Evolutionary conservation across 2,113 vertebrate species (phyloP), one percentile per base, ranked within the genome.

Genomic region (Beaufortia kweichowensis): DNA sequence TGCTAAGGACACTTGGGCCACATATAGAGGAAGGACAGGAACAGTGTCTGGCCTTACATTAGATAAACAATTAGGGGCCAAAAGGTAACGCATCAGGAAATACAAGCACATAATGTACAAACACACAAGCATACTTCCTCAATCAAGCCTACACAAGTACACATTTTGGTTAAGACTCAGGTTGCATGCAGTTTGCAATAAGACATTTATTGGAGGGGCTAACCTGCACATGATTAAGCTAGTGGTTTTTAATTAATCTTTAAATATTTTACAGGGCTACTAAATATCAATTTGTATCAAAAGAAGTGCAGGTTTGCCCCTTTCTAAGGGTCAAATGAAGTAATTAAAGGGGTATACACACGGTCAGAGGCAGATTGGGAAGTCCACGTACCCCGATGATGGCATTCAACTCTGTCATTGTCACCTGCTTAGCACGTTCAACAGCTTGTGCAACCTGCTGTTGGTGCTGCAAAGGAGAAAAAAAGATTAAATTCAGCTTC

Each of bases 361-460:
- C 95, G 94, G 95, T 95, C 85, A 98, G 94, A 93, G 95, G 96
- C 93, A 96, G 96, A 96, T 90, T 96, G 93, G 95, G 94, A 95
- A 98, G 95, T 95, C 96, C 96, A 98, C 96, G 95, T 98, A 98
- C 96, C 96, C 96, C 96, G 94, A 98, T 98, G 96, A 98, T 98
- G 87, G 96, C 95, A 90, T 98, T 98, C 90, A 98, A 88, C 91
- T 98, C 96, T 3, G 95, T 97, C 96, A 98, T 98, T 39, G 96
- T 98, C 91, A 98, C 96, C 86, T 98, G 96, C 88, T 98, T 98
- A 88, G 96, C 96, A 72, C 96, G 94, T 3, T 98, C 96, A 91
- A 98, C 96, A 56, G 96, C 96, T 89, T 98, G 96, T 23, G 96
- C 96, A 55, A 98, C 96, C 87, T 98, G 96, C 93, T 98, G 96